Conservation (phyloP, 1,140 invertebrate genomes). For the Drosophila repletoides region DNA sequence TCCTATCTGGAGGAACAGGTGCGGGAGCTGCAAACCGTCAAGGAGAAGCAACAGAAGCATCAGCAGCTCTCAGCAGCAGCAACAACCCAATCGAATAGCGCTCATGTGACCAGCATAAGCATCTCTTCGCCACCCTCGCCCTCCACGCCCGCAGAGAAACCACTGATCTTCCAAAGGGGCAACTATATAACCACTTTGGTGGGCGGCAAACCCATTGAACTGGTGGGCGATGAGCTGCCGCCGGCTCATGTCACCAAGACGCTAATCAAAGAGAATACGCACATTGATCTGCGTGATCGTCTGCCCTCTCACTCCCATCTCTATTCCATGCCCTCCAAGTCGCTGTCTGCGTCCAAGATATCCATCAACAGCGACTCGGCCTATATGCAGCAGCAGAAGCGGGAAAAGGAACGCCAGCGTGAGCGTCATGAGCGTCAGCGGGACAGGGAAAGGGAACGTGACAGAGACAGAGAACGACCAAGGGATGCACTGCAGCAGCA, state of each 20-base stretch:
- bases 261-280: constrained; percentile 77
- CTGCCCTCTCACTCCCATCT: constrained; percentile 42
- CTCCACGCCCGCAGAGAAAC: constrained; percentile 70
- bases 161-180: constrained; percentile 76
- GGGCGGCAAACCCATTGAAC: constrained; percentile 79
- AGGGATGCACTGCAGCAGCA: constrained; percentile 66
- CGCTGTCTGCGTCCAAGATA: constrained; percentile 79
- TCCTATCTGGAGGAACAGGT: constrained; percentile 95
- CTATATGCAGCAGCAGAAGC: constrained; percentile 65
- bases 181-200: constrained; percentile 82
- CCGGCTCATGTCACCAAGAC: constrained; percentile 74
- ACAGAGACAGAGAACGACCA: constrained; percentile 42
- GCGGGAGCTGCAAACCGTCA: constrained; percentile 85
- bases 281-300: constrained; percentile 61
- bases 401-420: constrained; percentile 68
- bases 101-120: constrained; percentile 80
- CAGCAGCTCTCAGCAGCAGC: constrained; percentile 15
- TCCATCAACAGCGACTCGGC: constrained; percentile 81
- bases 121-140: constrained; percentile 77
- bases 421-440: constrained; percentile 65
- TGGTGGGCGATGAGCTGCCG: constrained; percentile 56
- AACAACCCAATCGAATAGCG: constrained; percentile 36
- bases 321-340: constrained; percentile 73
- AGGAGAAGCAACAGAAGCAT: constrained; percentile 48
- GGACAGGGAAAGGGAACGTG: constrained; percentile 32